Conservation (phyloP, 1,140 invertebrate genomes). For the Metopolophium dirhodum region DNA sequence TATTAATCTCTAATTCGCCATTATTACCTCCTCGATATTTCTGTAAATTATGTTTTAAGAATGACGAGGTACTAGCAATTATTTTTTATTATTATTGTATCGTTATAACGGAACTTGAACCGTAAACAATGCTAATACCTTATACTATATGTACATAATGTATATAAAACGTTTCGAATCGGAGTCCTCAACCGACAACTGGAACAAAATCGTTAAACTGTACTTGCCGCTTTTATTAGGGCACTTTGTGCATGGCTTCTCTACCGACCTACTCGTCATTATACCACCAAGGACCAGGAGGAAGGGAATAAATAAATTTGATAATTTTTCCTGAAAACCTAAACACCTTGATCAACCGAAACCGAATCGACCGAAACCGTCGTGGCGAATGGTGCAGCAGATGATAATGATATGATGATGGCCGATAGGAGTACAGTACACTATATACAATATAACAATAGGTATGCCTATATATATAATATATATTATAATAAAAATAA, state of each 20-base stretch:
- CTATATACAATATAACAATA: neutral
- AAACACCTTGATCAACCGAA: constrained; percentile 32
- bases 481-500: neutral
- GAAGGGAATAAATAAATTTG: neutral
- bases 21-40: constrained; percentile 5
- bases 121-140: constrained; percentile 41
- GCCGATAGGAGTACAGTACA: neutral
- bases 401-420: neutral
- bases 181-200: constrained; percentile 10
- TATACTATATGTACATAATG: neutral
- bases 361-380: constrained; percentile 36
- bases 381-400: neutral
- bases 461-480: neutral
- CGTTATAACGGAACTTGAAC: constrained; percentile 41
- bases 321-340: constrained; percentile 23
- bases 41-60: constrained; percentile 37
- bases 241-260: neutral
- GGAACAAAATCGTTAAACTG: constrained; percentile 55
- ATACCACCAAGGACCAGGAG: neutral
- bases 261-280: neutral
- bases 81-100: neutral
- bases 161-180: neutral
- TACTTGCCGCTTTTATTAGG: constrained; percentile 6
- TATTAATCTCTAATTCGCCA: neutral
- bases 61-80: constrained; percentile 9